Evolutionary conservation across 1,140 invertebrate genomes (phyloP).

Genomic region (Hyposmocoma kahamanoa): DNA sequence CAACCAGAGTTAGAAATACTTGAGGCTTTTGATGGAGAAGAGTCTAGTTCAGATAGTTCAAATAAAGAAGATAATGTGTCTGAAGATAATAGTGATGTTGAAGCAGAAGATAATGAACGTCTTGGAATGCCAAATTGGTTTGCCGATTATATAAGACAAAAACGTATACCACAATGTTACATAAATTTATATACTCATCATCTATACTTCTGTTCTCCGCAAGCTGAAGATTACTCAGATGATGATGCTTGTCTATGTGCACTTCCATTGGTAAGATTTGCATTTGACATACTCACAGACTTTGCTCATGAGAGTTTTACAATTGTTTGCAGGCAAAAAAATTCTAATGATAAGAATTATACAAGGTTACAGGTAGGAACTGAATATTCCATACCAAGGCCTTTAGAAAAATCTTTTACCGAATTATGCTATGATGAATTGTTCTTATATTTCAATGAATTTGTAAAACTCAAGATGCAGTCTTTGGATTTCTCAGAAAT

Average conservation of each 20-base stretch:
- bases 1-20: conserved; percentile 1
- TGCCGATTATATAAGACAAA: conserved; percentile 74
- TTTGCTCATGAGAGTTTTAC: conserved; percentile 48
- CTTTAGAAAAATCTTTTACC: conserved; percentile 33
- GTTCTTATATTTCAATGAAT: conserved; percentile 49
- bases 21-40: conserved; percentile 4
- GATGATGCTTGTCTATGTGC: conserved; percentile 76
- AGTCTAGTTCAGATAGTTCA: conserved; percentile 3
- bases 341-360: conserved; percentile 32
- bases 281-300: conserved; percentile 78
- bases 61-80: conserved; percentile 11
- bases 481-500: conserved; percentile 53
- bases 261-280: conserved; percentile 77
- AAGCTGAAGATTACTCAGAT: conserved; percentile 81
- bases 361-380: conserved; percentile 38
- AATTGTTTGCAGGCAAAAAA: conserved; percentile 53
- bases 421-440: conserved; percentile 57
- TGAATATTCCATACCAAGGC: conserved; percentile 44
- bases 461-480: conserved; percentile 67
- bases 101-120: conserved; percentile 17
- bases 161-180: conserved; percentile 76
- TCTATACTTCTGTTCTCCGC: conserved; percentile 79
- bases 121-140: conserved; percentile 78
- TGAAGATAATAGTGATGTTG: conserved; percentile 18
- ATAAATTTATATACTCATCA: conserved; percentile 80